Evolutionary conservation across 1,140 invertebrate genomes (phyloP), one percentile per base, ranked within the genome.

Genomic region (Caenorhabditis inopinata): DNA sequence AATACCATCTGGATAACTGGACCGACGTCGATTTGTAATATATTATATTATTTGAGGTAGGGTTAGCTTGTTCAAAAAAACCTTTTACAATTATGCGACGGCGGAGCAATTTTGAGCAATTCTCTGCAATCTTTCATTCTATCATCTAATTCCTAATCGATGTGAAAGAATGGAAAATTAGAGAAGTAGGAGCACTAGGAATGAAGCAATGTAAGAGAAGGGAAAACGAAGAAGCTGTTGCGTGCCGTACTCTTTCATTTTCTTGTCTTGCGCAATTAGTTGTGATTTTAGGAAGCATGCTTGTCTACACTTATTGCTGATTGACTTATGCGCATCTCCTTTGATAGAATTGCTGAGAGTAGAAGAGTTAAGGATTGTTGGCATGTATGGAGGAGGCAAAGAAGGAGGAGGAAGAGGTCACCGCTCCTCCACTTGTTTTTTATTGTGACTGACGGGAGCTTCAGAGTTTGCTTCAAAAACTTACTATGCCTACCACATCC

Each of bases 271-370:
- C 58, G 27, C 58, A 68, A 68, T 68, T 68, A 68, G 58, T 68
- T 68, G 58, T 68, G 58, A 68, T 68, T 68, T 68, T 68, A 68
- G 32, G 32, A 38, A 68, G 27, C 11, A 21, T 32, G 51, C 16
- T 25, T 58, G 51, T 27, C 21, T 62, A 29, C 58, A 68, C 58
- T 68, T 68, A 32, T 68, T 38, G 58, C 58, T 68, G 58, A 68
- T 68, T 68, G 58, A 68, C 58, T 68, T 68, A 68, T 68, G 58
- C 58, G 58, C 58, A 68, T 68, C 58, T 68, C 58, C 58, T 68
- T 68, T 68, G 58, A 68, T 68, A 38, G 58, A 68, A 68, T 68
- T 68, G 58, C 58, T 32, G 32, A n/a, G n/a, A 68, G 58, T 68
- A 38, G 58, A 68, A 68, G 12, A 21, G 23, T 9, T 53, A 25